A percentile compares a stretch with the other conserved stretches of the same genome.
These are phyloP conservation scores for Lutjanus campechanus DNA, from an alignment of 2,797 vertebrate species.

Conservation along the genomic window DNA sequence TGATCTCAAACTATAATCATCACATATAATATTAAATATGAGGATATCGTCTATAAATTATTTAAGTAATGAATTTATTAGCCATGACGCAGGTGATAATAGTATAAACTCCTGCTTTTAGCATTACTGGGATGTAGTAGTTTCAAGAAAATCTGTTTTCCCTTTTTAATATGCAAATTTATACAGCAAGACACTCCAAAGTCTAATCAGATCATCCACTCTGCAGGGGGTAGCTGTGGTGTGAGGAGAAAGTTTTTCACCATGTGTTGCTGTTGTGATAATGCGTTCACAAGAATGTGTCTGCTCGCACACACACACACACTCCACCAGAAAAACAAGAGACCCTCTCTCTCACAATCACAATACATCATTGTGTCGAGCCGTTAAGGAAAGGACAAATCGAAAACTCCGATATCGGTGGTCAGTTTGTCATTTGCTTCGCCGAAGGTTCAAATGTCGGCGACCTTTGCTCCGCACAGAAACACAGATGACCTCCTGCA, in stretches of 20 bases:
- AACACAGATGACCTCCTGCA: slow-evolving; percentile 32
- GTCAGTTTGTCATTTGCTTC: slow-evolving; percentile 10
- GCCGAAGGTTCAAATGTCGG: slow-evolving; percentile 15
- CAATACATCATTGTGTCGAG: neutral
- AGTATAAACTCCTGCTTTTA: slow-evolving; percentile 30
- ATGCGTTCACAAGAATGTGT: slow-evolving; percentile 37
- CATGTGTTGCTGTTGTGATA: slow-evolving; percentile 56
- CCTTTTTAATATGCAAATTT: slow-evolving; percentile 76
- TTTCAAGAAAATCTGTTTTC: slow-evolving; percentile 68
- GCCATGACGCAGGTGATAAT: neutral
- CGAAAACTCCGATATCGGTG: neutral
- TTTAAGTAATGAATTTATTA: slow-evolving; percentile 26
- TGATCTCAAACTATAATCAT: neutral
- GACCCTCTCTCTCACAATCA: neutral
- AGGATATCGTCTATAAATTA: neutral
- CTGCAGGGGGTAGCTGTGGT: slow-evolving; percentile 68
- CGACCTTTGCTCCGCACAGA: slow-evolving; percentile 39
- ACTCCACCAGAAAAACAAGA: slow-evolving; percentile 18
- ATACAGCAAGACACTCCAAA: slow-evolving; percentile 75
- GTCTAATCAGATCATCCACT: slow-evolving; percentile 81
- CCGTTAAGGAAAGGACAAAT: neutral
- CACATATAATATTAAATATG: neutral
- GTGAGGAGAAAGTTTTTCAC: slow-evolving; percentile 58
- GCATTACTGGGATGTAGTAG: slow-evolving; percentile 30
- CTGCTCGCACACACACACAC: neutral